Evolutionary conservation across 2,888 invertebrate genomes (phyloP).

Genomic region (Tryphoninae sp.): DNA sequence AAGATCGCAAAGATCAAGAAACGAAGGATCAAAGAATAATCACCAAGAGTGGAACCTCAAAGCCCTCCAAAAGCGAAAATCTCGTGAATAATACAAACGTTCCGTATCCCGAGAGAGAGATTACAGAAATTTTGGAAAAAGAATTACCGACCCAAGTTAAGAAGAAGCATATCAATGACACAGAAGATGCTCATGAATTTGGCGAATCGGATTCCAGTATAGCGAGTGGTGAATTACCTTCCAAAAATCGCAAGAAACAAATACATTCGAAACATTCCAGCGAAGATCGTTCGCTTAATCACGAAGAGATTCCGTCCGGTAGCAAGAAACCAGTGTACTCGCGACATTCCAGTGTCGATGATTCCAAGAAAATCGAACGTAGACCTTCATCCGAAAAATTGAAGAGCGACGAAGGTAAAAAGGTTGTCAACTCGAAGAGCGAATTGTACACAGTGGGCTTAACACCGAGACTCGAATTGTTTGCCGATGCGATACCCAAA

Average conservation of each 20-base stretch:
- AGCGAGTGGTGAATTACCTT: conserved; percentile 39
- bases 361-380: conserved; percentile 63
- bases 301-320: conserved; percentile 50
- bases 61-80: not conserved
- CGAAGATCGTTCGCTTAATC: conserved; percentile 59
- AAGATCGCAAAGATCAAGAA: conserved; percentile 67
- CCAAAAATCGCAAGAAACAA: conserved; percentile 38
- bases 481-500: conserved; percentile 79
- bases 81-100: conserved; percentile 62
- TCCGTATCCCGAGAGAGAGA: conserved; percentile 78
- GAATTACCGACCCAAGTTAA: conserved; percentile 67
- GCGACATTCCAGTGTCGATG: conserved; percentile 18
- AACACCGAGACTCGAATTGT: conserved; percentile 78
- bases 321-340: not conserved
- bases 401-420: conserved; percentile 66
- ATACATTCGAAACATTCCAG: conserved; percentile 53
- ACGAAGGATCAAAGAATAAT: conserved; percentile 61
- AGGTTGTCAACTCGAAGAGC: conserved; percentile 70
- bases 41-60: conserved; percentile 29
- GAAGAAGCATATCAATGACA: conserved; percentile 16
- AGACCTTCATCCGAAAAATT: conserved; percentile 60
- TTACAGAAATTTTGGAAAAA: conserved; percentile 75
- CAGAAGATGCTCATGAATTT: conserved; percentile 68
- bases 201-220: conserved; percentile 68
- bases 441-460: conserved; percentile 77